A percentile compares a stretch with the other conserved stretches of the same genome.
These are phyloP conservation scores for Upupa epops DNA, from an alignment of 2,113 vertebrate genomes.

Conservation along the genomic window DNA sequence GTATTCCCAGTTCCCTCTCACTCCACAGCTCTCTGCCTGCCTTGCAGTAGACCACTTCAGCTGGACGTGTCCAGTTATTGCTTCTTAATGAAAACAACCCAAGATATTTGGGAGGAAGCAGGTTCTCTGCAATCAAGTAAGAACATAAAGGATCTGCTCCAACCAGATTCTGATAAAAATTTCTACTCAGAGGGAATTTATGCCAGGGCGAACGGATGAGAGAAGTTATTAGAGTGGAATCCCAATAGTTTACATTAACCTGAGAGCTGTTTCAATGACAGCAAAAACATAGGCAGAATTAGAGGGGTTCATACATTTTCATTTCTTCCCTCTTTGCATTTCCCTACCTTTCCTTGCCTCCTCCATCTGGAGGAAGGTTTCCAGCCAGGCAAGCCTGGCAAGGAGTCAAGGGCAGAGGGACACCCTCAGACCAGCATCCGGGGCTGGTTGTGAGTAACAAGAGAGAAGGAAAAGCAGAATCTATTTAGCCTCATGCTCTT, in stretches of 20 bases:
- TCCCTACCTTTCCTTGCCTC: not conserved
- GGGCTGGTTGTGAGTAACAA: not conserved
- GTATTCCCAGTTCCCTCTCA: not conserved
- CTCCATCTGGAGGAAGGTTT: constrained; percentile 36
- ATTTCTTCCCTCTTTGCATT: not conserved
- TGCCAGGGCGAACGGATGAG: not conserved
- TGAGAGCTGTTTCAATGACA: not conserved
- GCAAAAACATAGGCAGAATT: not conserved
- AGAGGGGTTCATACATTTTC: not conserved
- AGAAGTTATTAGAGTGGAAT: not conserved
- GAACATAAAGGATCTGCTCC: not conserved
- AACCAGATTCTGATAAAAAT: not conserved
- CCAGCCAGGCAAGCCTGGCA: constrained; percentile 8
- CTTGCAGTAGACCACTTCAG: not conserved
- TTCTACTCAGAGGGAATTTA: not conserved
- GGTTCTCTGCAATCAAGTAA: not conserved
- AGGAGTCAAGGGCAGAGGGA: not conserved
- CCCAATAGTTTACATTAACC: not conserved
- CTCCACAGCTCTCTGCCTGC: not conserved
- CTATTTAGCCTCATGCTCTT: not conserved
- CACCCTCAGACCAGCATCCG: not conserved
- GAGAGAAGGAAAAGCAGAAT: not conserved
- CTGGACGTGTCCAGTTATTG: not conserved
- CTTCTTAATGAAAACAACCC: not conserved
- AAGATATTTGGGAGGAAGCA: not conserved